These are phyloP conservation scores for Stenopsyche tienmushanensis DNA, from an alignment of 1,140 invertebrate genomes.

Conservation along the genomic window DNA sequence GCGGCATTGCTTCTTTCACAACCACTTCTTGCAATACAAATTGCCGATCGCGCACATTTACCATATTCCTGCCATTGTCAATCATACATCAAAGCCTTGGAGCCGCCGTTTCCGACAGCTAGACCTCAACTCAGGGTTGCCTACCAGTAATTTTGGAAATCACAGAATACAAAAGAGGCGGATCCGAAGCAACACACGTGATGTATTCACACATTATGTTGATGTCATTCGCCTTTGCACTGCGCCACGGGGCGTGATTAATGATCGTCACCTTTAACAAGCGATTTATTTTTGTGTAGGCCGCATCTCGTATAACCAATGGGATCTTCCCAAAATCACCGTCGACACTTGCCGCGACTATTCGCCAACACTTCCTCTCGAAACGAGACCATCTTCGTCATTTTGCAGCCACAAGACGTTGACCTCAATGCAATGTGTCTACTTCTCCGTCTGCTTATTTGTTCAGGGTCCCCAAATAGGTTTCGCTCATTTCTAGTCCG, in stretches of 20 bases:
- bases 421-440: too few relatives aligned
- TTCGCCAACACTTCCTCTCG: slow-evolving; percentile 19
- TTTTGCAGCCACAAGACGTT: too few relatives aligned
- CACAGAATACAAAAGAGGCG: too few relatives aligned
- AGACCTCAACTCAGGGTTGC: too few relatives aligned
- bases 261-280: slow-evolving; percentile 6
- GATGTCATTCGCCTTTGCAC: slow-evolving; percentile 19
- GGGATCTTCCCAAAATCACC: slow-evolving; percentile 8
- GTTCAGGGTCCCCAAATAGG: too few relatives aligned
- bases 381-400: too few relatives aligned
- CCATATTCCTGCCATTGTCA: background rate
- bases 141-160: too few relatives aligned
- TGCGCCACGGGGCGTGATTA: slow-evolving; percentile 9
- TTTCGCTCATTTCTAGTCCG: too few relatives aligned
- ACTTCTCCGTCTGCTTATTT: too few relatives aligned
- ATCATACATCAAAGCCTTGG: background rate
- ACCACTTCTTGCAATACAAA: too few relatives aligned
- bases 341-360: background rate
- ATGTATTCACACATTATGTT: slow-evolving; percentile 4
- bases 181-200: background rate
- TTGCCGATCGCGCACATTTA: too few relatives aligned
- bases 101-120: background rate
- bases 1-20: too few relatives aligned
- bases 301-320: slow-evolving; percentile 5
- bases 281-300: slow-evolving; percentile 21